Percentiles rank a stretch among this genome's conserved stretches.
Evolutionary conservation across 37 sponge, comb jelly and placozoan species (phyloP).

Genomic region (Bolinopsis microptera): DNA sequence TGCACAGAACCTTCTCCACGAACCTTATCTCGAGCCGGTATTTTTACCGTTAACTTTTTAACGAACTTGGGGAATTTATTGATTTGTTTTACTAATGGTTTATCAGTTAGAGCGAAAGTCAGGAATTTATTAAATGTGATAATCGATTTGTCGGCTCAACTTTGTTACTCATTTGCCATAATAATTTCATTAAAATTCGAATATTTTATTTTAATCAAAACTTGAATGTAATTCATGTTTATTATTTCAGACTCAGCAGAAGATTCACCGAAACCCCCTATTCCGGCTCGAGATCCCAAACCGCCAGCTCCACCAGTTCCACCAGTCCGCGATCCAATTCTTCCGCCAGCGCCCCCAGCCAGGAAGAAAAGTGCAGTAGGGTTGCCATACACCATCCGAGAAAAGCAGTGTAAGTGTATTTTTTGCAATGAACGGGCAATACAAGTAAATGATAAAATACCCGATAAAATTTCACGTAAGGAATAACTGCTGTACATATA

Average conservation of each 20-base stretch:
- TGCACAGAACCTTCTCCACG: neutral
- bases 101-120: neutral
- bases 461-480: too few species aligned
- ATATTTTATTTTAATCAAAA: too few species aligned
- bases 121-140: neutral
- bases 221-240: too few species aligned
- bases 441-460: too few species aligned
- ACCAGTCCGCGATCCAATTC: neutral
- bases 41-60: too few species aligned
- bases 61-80: too few species aligned
- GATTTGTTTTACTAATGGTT: too few species aligned
- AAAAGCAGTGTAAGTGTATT: too few species aligned
- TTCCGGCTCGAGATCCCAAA: constrained; percentile 9
- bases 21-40: neutral
- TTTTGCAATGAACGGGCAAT: too few species aligned
- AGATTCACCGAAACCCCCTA: neutral
- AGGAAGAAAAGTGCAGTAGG: neutral
- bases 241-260: constrained; percentile 2
- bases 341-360: neutral
- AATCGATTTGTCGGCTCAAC: neutral
- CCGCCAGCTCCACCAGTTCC: neutral
- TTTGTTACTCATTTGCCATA: neutral
- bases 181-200: neutral
- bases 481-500: neutral
- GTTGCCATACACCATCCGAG: too few species aligned